Evolutionary conservation across 2,888 invertebrate genomes (phyloP).

Genomic region (Troglohyphantes excavatus): DNA sequence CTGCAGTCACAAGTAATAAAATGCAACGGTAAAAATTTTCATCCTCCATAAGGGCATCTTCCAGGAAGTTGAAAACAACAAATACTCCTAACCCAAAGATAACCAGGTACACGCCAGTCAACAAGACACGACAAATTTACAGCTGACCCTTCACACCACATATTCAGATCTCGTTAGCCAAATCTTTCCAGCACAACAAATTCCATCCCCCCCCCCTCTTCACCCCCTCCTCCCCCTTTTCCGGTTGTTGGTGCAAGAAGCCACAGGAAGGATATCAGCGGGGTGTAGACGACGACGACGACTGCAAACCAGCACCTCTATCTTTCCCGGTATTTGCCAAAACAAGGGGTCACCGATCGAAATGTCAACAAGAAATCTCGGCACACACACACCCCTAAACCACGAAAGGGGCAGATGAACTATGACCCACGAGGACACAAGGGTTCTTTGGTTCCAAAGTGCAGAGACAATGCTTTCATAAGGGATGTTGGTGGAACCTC

Average conservation of each 20-base stretch:
- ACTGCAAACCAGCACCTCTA: too few species aligned
- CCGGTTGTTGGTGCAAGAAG: constrained; percentile 24
- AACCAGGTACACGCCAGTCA: background rate
- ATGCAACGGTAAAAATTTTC: too few species aligned
- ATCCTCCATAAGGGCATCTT: too few species aligned
- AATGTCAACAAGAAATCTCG: too few species aligned
- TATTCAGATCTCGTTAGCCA: background rate
- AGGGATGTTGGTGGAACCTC: background rate
- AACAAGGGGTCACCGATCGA: constrained; percentile 63
- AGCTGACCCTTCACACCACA: constrained; percentile 1
- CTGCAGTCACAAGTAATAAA: too few species aligned
- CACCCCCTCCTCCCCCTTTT: constrained; percentile 27
- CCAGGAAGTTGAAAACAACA: background rate
- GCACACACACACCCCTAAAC: constrained; percentile 29
- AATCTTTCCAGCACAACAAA: constrained; percentile 16
- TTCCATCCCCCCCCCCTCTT: background rate
- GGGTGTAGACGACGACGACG: constrained; percentile 39
- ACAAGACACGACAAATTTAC: background rate
- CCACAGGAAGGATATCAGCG: constrained; percentile 24
- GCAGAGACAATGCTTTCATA: constrained; percentile 26
- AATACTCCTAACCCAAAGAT: background rate
- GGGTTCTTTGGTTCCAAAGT: constrained; percentile 38
- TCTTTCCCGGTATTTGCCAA: constrained; percentile 67
- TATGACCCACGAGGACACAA: constrained; percentile 41
- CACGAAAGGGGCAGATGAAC: constrained; percentile 54